Evolutionary conservation across 2,888 invertebrate species (phyloP), one percentile per base, ranked within the genome.

Genomic region (Cantharis rufa): DNA sequence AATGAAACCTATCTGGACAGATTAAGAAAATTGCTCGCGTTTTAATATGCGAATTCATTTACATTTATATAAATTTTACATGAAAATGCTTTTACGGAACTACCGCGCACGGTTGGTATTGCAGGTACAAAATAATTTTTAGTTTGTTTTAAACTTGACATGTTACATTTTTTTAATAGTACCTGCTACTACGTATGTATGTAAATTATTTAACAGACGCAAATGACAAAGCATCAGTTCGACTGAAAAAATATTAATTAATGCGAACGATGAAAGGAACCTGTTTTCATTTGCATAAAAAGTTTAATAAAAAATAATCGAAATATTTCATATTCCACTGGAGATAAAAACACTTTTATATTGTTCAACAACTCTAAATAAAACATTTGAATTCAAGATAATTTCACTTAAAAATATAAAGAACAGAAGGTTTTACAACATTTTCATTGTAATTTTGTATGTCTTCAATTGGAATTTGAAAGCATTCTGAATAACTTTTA

Each of bases 51-150:
- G 18, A 66, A 66, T 66, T 66, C 64, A 66, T 66, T 66, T 66
- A 21, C 18, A 66, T 66, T 66, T 66, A 66, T 66, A 24, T 66
- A 18, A 66, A 24, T 66, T 15, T 21, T 66, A 66, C 64, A 66
- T n/a, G 64, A 66, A 66, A 66, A 66, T 66, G 64, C 64, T 66
- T 66, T 66, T 66, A 66, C 64, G 18, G 21, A 66, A 66, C 64
- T 66, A 66, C 18, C 18, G 18, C 13, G 18, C 16, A n/a, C 13
- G 18, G 15, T 66, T 21, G 18, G 16, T 66, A 21, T 66, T 66
- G 13, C 24, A 66, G 24, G 64, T 18, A 66, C 18, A 66, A 66
- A 66, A 16, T 66, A 66, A 66, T 21, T n/a, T 66, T 18, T 66
- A 15, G 64, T 66, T 66, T 66, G 16, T 13, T 66, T 18, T 18